These are phyloP conservation scores for Callospermophilus lateralis DNA, from an alignment of 2,113 vertebrate species.

Conservation along the genomic window DNA sequence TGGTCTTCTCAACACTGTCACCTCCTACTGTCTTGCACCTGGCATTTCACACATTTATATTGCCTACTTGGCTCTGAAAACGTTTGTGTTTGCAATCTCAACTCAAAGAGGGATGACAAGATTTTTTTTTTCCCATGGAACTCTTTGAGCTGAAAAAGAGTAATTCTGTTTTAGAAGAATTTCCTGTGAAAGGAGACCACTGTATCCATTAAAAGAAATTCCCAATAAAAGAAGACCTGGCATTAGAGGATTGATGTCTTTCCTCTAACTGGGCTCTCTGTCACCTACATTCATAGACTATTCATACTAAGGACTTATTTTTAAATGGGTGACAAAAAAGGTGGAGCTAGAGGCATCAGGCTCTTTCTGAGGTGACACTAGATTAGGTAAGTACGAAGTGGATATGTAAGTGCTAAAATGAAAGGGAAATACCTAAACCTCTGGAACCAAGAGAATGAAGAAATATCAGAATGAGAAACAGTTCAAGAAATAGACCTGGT, in stretches of 20 bases:
- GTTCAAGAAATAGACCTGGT: neutral
- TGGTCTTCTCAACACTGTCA: neutral
- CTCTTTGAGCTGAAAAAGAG: neutral
- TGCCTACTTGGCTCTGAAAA: neutral
- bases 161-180: neutral
- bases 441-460: neutral
- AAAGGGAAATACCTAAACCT: neutral
- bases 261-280: neutral
- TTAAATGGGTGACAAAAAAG: neutral
- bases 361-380: neutral
- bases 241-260: neutral
- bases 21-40: neutral
- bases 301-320: constrained; percentile 1
- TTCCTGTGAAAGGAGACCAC: neutral
- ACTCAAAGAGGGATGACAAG: neutral
- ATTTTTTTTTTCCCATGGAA: neutral
- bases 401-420: neutral
- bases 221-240: neutral
- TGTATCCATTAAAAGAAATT: neutral
- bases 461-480: neutral
- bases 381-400: neutral
- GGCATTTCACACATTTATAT: neutral
- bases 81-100: neutral
- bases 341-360: neutral
- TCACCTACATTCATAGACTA: neutral